Conservation (phyloP, 2,113 vertebrate species). For the Solea senegalensis region DNA sequence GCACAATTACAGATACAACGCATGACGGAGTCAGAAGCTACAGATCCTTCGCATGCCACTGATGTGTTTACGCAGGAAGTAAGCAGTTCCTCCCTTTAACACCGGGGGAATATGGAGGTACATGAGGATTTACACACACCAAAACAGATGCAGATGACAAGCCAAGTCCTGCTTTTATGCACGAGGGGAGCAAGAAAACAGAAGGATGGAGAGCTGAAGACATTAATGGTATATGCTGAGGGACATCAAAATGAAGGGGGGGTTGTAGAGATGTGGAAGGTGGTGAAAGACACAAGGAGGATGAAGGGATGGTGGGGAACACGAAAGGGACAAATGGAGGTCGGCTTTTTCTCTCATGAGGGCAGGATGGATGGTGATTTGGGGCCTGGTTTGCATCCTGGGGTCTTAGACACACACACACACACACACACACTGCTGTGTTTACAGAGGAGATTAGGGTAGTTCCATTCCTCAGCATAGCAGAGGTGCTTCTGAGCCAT, state of each 20-base stretch:
- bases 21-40: slow-evolving; percentile 5
- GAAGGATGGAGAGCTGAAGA: background rate
- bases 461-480: slow-evolving; percentile 58
- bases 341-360: slow-evolving; percentile 34
- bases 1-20: slow-evolving; percentile 8
- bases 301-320: slow-evolving; percentile 16
- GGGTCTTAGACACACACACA: slow-evolving; percentile 42
- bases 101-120: slow-evolving; percentile 27
- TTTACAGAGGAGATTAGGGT: slow-evolving; percentile 69
- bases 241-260: slow-evolving; percentile 17
- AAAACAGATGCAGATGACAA: slow-evolving; percentile 7
- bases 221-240: slow-evolving; percentile 16
- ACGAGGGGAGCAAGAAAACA: slow-evolving; percentile 47
- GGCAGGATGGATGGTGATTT: slow-evolving; percentile 48
- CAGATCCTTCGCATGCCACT: slow-evolving; percentile 42
- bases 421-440: slow-evolving; percentile 34
- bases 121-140: slow-evolving; percentile 31
- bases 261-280: slow-evolving; percentile 8
- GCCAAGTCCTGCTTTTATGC: slow-evolving; percentile 24
- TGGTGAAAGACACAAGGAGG: slow-evolving; percentile 13
- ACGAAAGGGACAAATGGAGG: slow-evolving; percentile 33
- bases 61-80: slow-evolving; percentile 62
- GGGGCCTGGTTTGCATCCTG: slow-evolving; percentile 64
- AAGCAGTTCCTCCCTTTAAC: slow-evolving; percentile 42
- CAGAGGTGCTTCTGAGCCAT: slow-evolving; percentile 41